Conservation (phyloP, 1,140 invertebrate species). For the Aplysia californica region DNA sequence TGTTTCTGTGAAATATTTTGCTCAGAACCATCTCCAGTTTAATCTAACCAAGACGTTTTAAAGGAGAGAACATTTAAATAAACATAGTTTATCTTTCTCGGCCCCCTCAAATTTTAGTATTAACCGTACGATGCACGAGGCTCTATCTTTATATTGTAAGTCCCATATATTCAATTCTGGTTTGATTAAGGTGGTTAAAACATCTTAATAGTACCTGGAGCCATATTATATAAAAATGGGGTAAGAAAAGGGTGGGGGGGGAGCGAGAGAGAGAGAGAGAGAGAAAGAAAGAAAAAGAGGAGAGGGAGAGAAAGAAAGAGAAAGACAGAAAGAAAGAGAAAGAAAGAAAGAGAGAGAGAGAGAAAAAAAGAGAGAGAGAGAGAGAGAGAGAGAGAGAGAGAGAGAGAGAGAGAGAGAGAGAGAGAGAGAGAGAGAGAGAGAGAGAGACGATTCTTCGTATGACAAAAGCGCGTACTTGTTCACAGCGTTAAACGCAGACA, state of each 20-base stretch:
- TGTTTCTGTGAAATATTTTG: no score
- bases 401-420: not conserved
- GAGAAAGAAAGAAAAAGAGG: not conserved
- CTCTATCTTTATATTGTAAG: no score
- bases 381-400: not conserved
- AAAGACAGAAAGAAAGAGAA: no score
- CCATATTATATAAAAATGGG: not conserved
- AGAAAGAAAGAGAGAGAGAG: not conserved
- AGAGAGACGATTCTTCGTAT: not conserved
- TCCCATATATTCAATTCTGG: not conserved
- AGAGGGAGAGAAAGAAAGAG: not conserved
- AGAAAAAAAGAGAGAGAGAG: not conserved
- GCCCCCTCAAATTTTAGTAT: no score
- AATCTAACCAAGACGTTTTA: no score
- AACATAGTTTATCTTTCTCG: not conserved
- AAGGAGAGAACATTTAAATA: not conserved
- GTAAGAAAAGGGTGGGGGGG: not conserved
- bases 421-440: not conserved
- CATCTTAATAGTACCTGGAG: not conserved
- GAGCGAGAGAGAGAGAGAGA: no score
- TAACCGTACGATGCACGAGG: no score
- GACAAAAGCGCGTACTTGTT: constrained; percentile 39
- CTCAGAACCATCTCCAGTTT: no score
- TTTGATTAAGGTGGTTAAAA: not conserved
- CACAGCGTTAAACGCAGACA: constrained; percentile 40